Evolutionary conservation across 1,140 invertebrate species (phyloP).

Genomic region (Drosophila pachea): DNA sequence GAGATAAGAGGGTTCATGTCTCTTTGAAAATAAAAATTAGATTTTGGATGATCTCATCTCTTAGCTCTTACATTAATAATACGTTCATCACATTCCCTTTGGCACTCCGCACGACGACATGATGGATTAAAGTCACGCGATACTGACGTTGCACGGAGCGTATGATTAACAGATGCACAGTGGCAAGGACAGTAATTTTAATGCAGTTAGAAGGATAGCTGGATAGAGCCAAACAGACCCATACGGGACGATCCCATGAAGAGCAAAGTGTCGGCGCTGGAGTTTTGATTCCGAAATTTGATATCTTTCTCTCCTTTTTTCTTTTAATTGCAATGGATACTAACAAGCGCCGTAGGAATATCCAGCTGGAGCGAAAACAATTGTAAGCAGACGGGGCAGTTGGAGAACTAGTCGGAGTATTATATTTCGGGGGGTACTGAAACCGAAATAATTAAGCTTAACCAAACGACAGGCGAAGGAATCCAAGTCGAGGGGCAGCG

Average conservation of each 20-base stretch:
- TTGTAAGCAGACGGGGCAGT: conserved; percentile 1
- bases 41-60: too few species aligned
- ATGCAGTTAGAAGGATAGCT: too few species aligned
- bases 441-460: conserved; percentile 23
- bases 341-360: too few species aligned
- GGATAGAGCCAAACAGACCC: too few species aligned
- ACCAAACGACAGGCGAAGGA: conserved; percentile 14
- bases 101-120: not conserved
- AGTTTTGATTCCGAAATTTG: too few species aligned
- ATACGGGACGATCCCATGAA: too few species aligned
- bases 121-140: conserved; percentile 25
- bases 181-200: not conserved
- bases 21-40: too few species aligned
- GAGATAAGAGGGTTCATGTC: not conserved
- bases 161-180: conserved; percentile 35
- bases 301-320: too few species aligned
- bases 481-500: not conserved
- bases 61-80: too few species aligned
- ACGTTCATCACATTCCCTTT: too few species aligned
- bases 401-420: conserved; percentile 14
- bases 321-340: too few species aligned
- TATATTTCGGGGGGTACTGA: conserved; percentile 42
- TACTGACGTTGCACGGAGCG: conserved; percentile 21
- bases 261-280: too few species aligned
- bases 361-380: not conserved